These are phyloP conservation scores for Oscheius sp. DNA, from an alignment of 1,140 invertebrate genomes.

Conservation along the genomic window DNA sequence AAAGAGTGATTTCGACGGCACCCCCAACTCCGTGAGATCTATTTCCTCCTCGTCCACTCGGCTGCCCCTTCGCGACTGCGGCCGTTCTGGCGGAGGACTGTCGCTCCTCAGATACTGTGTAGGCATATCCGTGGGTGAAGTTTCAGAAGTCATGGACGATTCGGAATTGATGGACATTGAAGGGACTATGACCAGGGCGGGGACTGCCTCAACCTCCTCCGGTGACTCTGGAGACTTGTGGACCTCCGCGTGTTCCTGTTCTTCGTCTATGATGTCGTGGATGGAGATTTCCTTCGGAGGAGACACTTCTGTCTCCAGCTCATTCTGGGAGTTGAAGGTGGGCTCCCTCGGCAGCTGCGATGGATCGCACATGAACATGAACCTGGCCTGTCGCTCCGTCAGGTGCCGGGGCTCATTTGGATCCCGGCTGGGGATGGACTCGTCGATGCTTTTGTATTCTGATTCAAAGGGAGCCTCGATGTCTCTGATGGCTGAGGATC, in stretches of 20 bases:
- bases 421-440: not conserved
- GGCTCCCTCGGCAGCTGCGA: slow-evolving; percentile 52
- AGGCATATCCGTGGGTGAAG: no score
- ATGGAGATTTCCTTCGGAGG: not conserved
- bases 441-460: not conserved
- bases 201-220: slow-evolving; percentile 4
- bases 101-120: slow-evolving; percentile 1
- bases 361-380: slow-evolving; percentile 53
- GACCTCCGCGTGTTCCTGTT: not conserved
- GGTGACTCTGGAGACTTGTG: not conserved
- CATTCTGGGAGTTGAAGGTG: slow-evolving; percentile 4
- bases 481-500: not conserved
- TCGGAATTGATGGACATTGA: not conserved
- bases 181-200: not conserved
- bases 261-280: not conserved
- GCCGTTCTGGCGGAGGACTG: slow-evolving; percentile 3
- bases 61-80: slow-evolving; percentile 29
- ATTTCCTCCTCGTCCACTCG: slow-evolving; percentile 27
- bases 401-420: slow-evolving; percentile 16
- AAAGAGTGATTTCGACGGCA: not conserved
- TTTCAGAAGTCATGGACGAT: no score
- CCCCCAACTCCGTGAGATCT: slow-evolving; percentile 4
- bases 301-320: not conserved
- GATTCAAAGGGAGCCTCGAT: not conserved
- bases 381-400: slow-evolving; percentile 33